A percentile compares a stretch with the other conserved stretches of the same genome.
phyloP scores from a whole-genome alignment of 2,797 vertebrate genomes.

The Serranus cabrilla region DNA sequence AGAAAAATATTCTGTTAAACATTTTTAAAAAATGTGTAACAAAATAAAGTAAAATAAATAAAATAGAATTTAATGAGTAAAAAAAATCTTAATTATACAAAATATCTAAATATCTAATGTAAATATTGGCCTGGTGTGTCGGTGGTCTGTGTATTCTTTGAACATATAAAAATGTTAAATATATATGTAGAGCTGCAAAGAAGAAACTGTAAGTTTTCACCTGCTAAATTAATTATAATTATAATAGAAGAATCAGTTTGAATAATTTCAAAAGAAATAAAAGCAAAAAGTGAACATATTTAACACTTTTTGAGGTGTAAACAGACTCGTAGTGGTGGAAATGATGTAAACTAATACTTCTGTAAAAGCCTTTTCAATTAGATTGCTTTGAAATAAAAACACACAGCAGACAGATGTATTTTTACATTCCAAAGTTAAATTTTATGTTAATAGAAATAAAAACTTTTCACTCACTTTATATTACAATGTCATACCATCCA shows the following conservation, averaged over 20 bases:
- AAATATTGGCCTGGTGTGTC: background rate
- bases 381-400: background rate
- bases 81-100: too few relatives aligned
- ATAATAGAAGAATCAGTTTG: too few relatives aligned
- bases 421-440: constrained; percentile 84
- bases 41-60: too few relatives aligned
- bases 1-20: too few relatives aligned
- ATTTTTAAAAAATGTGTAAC: too few relatives aligned
- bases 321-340: constrained; percentile 76
- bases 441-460: constrained; percentile 85
- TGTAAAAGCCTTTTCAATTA: background rate
- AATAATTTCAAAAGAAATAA: too few relatives aligned
- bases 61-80: too few relatives aligned
- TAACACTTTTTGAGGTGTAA: constrained; percentile 2
- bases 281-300: background rate
- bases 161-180: background rate
- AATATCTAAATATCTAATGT: too few relatives aligned
- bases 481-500: constrained; percentile 76
- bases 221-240: too few relatives aligned
- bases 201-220: too few relatives aligned
- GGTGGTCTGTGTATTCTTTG: background rate
- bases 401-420: constrained; percentile 42
- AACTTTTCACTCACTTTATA: constrained; percentile 73
- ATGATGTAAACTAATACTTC: background rate
- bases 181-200: background rate